These are phyloP conservation scores for Darevskia nairensis DNA, from an alignment of 2,797 vertebrate genomes.

Conservation along the genomic window DNA sequence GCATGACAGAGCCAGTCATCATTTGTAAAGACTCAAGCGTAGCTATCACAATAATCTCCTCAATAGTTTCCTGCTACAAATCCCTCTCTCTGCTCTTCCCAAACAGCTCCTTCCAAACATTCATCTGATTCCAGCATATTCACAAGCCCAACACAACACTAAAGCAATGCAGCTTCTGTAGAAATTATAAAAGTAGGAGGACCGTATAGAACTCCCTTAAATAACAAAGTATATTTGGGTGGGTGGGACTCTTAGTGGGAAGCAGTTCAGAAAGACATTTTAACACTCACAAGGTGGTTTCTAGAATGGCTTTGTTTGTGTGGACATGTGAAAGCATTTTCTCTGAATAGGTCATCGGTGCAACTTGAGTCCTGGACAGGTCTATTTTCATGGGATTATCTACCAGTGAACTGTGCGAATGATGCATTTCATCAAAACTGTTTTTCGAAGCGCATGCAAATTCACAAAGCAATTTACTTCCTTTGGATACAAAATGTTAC, in stretches of 20 bases:
- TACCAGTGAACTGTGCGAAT: background rate
- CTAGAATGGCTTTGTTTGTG: background rate
- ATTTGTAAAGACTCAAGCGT: background rate
- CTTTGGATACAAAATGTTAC: background rate
- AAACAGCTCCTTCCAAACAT: background rate
- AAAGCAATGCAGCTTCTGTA: background rate
- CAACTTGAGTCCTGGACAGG: background rate
- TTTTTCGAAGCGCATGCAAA: background rate
- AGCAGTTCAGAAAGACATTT: background rate
- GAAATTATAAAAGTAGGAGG: background rate
- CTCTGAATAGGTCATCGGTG: background rate
- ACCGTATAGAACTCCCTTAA: background rate
- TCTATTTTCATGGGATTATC: background rate
- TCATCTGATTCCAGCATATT: background rate
- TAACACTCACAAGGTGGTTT: background rate
- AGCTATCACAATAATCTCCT: background rate
- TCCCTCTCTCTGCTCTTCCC: background rate
- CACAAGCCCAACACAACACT: background rate
- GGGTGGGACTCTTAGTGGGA: background rate
- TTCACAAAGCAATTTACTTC: background rate
- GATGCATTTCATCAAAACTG: background rate
- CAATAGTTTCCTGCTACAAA: background rate
- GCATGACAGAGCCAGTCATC: background rate
- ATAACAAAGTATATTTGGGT: background rate
- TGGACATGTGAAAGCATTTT: background rate